Base-by-base conservation (phyloP, 2,888 invertebrate species). In the Omphaloscelis lunosa region DNA sequence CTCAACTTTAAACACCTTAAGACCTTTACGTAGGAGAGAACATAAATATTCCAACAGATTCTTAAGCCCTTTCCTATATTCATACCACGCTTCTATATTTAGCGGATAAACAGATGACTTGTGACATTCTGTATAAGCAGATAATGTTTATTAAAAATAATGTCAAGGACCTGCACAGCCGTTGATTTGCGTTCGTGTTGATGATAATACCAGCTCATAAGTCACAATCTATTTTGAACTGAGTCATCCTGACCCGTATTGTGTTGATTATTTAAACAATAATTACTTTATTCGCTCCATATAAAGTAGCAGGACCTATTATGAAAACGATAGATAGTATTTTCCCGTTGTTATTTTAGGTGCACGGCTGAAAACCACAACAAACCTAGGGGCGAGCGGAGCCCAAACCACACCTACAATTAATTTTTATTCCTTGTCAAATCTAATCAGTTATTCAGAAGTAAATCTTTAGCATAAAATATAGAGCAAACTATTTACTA, bases 141-240 rank as follows among this genome's bases (percentile, higher is more conserved):
- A 88, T 89, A 91, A 89, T 86, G 84, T 84, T 82, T 88, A 91
- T 82, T 88, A 91, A 87, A 92, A 94, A 93, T 91, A 92, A 94
- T 95, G 94, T 94, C 95, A 95, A 94, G 95, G 95, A 89, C 90
- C 84, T 80, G 86, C 80, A 83, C 75, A 53, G 89, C 87, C 85
- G 87, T 82, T 88, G 89, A 93, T 94, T 94, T 91, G 92, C 92
- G 92, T 93, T 89, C 90, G 89, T 89, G 89, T 92, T 91, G 89
- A 91, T 90, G 92, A 92, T 92, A 93, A 91, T 92, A 75, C 81
- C 85, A 82, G 75, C 76, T 84, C 83, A 82, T 71, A 75, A 84
- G 79, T 75, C 74, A 82, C 79, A 72, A 82, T 82, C 79, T 72
- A 75, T 79, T 73, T 68, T 72, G 66, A 20, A 78, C 61, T 66